These are phyloP conservation scores for Glaucopsyche alexis DNA, from an alignment of 2,888 invertebrate genomes.

Conservation along the genomic window DNA sequence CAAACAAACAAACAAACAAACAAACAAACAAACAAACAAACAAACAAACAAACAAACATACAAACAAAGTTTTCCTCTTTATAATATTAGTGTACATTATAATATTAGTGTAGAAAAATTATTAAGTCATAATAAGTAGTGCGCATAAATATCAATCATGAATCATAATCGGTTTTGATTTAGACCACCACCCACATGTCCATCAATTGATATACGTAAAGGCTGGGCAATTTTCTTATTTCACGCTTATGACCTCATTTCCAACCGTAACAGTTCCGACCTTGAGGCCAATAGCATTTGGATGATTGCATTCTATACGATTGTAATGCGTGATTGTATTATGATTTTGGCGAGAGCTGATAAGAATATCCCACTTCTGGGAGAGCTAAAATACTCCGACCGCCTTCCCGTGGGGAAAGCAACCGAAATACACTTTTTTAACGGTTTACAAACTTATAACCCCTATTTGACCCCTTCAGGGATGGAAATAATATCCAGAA, in stretches of 20 bases:
- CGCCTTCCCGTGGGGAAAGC: too few relatives aligned
- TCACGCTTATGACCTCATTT: conserved; percentile 35
- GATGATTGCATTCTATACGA: neutral
- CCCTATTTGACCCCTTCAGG: too few relatives aligned
- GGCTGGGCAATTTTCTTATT: conserved; percentile 34
- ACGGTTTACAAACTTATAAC: too few relatives aligned
- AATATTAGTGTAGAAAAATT: too few relatives aligned
- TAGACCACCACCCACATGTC: neutral
- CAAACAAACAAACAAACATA: too few relatives aligned
- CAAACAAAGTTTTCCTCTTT: too few relatives aligned
- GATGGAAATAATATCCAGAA: too few relatives aligned
- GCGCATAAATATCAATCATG: conserved; percentile 14
- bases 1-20: too few relatives aligned
- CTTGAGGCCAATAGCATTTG: conserved; percentile 12
- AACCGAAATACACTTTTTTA: too few relatives aligned
- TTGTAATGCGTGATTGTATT: neutral
- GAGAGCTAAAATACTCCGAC: neutral
- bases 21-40: too few relatives aligned
- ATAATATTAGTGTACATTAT: neutral
- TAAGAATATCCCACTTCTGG: neutral
- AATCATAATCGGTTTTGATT: neutral
- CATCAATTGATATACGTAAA: conserved; percentile 17
- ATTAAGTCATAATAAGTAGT: conserved; percentile 10
- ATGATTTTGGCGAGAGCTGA: neutral
- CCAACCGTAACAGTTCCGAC: conserved; percentile 18